phyloP scores from a whole-genome alignment of 2,113 vertebrate genomes.

The Phaethon lepturus region DNA sequence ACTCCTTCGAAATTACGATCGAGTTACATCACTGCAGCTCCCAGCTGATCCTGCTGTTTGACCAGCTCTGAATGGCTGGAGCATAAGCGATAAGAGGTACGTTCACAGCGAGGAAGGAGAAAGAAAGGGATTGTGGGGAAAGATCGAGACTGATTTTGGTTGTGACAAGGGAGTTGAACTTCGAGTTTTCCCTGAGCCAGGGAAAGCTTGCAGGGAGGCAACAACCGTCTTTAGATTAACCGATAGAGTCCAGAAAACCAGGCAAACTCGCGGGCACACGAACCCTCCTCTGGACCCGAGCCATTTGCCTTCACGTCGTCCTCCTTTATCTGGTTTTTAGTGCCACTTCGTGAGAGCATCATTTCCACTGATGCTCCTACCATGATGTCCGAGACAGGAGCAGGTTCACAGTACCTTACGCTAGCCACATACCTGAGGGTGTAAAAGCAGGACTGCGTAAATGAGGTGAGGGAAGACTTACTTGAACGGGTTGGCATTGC shows the following conservation, averaged over 20 bases:
- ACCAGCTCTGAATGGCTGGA: background rate
- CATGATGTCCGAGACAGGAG: fast-evolving
- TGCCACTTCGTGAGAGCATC: background rate
- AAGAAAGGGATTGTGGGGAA: background rate
- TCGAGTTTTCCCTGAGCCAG: background rate
- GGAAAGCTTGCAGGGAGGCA: background rate
- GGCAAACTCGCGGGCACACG: background rate
- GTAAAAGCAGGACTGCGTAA: background rate
- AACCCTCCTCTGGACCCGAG: background rate
- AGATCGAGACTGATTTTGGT: background rate
- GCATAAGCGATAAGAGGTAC: background rate
- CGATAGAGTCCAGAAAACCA: background rate
- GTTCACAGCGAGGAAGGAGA: background rate
- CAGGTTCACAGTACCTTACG: fast-evolving
- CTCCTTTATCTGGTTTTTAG: background rate
- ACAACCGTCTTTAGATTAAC: background rate
- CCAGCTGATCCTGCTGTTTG: background rate
- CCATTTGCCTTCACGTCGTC: fast-evolving
- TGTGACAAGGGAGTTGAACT: background rate
- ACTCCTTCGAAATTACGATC: background rate
- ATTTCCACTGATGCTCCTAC: background rate
- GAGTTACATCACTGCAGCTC: background rate
- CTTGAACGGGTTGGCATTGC: constrained; percentile 84
- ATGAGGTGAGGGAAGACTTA: background rate
- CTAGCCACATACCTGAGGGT: too few species aligned